Percentiles rank a stretch among this genome's conserved stretches.
Evolutionary conservation across 2,797 vertebrate species (phyloP).

Genomic region (Numenius phaeopus): DNA sequence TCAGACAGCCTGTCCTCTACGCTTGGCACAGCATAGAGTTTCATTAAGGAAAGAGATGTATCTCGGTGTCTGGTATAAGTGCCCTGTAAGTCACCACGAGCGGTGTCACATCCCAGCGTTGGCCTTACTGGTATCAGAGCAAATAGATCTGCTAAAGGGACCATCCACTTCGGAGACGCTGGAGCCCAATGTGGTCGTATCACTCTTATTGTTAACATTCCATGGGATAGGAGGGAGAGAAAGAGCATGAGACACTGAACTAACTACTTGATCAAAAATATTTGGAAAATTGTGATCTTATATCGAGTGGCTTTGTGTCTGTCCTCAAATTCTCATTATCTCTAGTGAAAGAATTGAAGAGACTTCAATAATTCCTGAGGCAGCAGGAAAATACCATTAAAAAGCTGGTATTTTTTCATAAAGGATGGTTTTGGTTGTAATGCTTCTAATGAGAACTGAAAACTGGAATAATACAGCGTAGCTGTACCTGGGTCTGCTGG

Average conservation of each 20-base stretch:
- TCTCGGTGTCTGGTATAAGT: background rate
- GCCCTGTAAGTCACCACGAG: fast-evolving
- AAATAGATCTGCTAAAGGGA: background rate
- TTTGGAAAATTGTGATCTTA: background rate
- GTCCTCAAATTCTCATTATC: background rate
- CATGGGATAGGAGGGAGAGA: background rate
- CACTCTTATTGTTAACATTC: background rate
- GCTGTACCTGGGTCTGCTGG: background rate
- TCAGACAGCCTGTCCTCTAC: background rate
- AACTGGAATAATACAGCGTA: background rate
- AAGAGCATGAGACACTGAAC: background rate
- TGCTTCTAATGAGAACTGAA: background rate
- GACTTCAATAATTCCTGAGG: background rate
- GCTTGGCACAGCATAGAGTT: background rate
- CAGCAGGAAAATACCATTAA: background rate
- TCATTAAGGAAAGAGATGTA: too few species aligned
- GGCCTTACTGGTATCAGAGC: background rate
- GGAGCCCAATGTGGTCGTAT: fast-evolving
- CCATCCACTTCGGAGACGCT: too few species aligned
- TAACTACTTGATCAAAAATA: background rate
- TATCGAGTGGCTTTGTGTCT: background rate
- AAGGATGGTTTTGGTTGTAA: background rate
- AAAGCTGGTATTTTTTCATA: background rate
- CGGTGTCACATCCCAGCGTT: background rate
- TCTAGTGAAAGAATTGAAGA: background rate